A percentile compares a stretch with the other conserved stretches of the same genome.
Conservation (phyloP, 1,140 invertebrate genomes). For the Drosophila paulistorum region DNA sequence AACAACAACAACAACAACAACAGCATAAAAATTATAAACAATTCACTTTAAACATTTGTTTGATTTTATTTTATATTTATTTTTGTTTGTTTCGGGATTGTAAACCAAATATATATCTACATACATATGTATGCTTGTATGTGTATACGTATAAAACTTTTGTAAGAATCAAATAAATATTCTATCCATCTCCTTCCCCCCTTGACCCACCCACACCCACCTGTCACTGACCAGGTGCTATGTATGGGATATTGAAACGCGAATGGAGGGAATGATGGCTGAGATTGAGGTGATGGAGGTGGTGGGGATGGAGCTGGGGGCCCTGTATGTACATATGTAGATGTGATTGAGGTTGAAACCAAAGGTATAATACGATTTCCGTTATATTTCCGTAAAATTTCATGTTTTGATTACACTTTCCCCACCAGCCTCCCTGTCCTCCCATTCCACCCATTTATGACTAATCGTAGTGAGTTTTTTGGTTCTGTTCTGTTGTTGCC, state of each 20-base stretch:
- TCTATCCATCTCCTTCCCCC: background rate
- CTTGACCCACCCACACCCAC: background rate
- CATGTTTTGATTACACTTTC: constrained; percentile 1
- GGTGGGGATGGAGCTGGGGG: too few species aligned
- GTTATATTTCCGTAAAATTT: constrained; percentile 23
- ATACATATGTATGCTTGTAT: background rate
- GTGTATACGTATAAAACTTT: background rate
- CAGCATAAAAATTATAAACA: constrained; percentile 9
- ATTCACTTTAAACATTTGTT: constrained; percentile 45
- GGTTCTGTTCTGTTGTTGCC: background rate
- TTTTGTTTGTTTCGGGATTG: constrained; percentile 61
- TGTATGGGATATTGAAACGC: background rate
- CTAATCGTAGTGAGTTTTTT: constrained; percentile 50
- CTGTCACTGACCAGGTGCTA: constrained; percentile 15
- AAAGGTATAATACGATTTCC: constrained; percentile 41
- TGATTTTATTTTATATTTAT: constrained; percentile 27
- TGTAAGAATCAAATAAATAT: constrained; percentile 32
- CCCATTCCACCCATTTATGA: constrained; percentile 44
- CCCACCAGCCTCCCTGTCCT: constrained; percentile 16
- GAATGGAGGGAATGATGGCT: background rate
- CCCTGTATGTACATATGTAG: background rate
- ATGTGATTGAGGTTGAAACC: background rate
- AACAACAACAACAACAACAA: constrained; percentile 13
- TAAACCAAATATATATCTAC: constrained; percentile 33
- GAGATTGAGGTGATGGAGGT: too few species aligned